Evolutionary conservation across 2,113 vertebrate species (phyloP).

Genomic region (Pheucticus melanocephalus): DNA sequence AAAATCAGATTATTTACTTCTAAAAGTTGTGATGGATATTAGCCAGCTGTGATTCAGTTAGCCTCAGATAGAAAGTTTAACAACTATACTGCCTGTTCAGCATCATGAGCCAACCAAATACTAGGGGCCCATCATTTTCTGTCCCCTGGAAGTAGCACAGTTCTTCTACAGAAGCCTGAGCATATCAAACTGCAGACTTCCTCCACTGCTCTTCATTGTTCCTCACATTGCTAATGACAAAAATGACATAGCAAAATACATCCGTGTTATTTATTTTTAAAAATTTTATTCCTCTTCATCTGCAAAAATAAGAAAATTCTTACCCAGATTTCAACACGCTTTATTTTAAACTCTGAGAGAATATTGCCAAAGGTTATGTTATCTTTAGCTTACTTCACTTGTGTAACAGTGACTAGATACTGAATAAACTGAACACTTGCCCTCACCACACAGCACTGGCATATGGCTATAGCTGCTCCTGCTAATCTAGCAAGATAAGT

Average conservation of each 20-base stretch:
- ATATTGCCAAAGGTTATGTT: not conserved
- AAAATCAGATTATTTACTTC: not conserved
- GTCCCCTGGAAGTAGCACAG: not conserved
- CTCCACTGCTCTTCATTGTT: not conserved
- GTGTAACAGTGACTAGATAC: not conserved
- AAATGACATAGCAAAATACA: not conserved
- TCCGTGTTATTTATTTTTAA: not conserved
- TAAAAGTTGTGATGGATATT: not conserved
- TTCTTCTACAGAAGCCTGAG: not conserved
- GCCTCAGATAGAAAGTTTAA: not conserved
- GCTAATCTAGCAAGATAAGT: not conserved
- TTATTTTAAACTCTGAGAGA: not conserved
- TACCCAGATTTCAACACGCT: not conserved
- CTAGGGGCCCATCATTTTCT: not conserved
- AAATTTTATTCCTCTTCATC: not conserved
- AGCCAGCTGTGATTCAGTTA: not conserved
- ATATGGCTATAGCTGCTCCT: not conserved
- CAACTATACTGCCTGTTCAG: not conserved
- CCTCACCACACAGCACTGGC: not conserved
- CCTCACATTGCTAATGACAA: not conserved
- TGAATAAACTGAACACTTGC: not conserved
- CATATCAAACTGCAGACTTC: not conserved
- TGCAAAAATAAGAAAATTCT: not conserved
- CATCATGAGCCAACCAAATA: not conserved
- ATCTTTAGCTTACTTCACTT: not conserved